Conservation (phyloP, 2,113 vertebrate species). For the Plecotus auritus region DNA sequence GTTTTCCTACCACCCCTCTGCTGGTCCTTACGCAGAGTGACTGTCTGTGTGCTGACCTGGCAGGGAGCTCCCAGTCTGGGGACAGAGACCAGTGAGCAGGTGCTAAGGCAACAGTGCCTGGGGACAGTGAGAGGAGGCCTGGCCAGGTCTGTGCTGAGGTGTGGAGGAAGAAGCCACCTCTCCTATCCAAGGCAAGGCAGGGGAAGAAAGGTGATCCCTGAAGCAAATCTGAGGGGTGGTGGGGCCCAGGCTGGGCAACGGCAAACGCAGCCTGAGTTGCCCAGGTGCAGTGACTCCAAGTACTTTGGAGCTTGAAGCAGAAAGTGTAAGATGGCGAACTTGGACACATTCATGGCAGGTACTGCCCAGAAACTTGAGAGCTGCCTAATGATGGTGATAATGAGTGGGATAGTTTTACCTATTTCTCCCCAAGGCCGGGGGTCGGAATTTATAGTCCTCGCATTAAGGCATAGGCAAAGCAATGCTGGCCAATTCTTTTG, state of each 20-base stretch:
- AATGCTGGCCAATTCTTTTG: neutral
- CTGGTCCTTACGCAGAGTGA: neutral
- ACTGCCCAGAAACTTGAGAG: neutral
- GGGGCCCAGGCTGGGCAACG: no score
- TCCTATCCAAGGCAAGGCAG: no score
- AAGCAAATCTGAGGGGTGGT: neutral
- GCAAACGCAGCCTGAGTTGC: neutral
- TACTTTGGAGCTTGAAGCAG: neutral
- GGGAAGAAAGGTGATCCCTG: neutral
- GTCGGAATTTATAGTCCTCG: neutral
- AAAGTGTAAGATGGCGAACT: neutral
- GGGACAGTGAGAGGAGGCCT: neutral
- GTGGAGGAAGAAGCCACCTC: neutral
- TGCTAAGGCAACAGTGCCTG: neutral
- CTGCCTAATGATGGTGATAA: neutral
- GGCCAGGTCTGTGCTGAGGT: neutral
- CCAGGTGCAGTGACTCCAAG: rapidly evolving
- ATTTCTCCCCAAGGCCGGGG: neutral
- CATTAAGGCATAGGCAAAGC: neutral
- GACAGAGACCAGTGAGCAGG: neutral
- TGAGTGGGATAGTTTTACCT: neutral
- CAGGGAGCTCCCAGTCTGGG: neutral
- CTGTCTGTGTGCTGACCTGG: neutral
- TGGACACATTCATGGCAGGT: neutral
- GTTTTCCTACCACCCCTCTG: neutral